Percentiles rank a stretch among this genome's conserved stretches.
phyloP scores from a whole-genome alignment of 2,888 invertebrate species.

The Drosophila gaucha region DNA sequence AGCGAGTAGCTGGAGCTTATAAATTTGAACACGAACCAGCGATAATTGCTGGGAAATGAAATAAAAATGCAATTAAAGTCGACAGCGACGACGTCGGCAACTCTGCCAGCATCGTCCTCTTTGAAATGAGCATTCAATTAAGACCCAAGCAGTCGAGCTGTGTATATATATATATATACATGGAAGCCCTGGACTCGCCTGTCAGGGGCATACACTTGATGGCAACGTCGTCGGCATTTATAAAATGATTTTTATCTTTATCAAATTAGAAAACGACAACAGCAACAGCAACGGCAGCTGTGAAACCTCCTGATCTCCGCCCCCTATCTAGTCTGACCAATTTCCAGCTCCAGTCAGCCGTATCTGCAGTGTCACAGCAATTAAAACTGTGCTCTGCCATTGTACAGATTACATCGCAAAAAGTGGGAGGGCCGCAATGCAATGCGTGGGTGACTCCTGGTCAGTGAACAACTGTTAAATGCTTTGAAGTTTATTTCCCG shows the following conservation, averaged over 20 bases:
- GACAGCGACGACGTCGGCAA: conserved; percentile 45
- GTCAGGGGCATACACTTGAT: conserved; percentile 57
- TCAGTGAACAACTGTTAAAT: conserved; percentile 66
- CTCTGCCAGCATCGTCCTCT: conserved; percentile 24
- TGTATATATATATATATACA: not conserved
- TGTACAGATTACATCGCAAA: conserved; percentile 68
- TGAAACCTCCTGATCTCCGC: not conserved
- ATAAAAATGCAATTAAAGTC: conserved; percentile 82
- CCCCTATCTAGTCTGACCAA: conserved; percentile 30
- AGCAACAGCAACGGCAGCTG: conserved; percentile 25
- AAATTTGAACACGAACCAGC: conserved; percentile 72
- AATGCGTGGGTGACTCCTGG: conserved; percentile 43
- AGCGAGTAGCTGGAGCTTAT: conserved; percentile 51
- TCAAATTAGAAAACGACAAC: conserved; percentile 77
- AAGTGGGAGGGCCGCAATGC: not conserved
- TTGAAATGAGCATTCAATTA: conserved; percentile 75
- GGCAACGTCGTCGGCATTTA: conserved; percentile 64
- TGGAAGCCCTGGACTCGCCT: conserved; percentile 33
- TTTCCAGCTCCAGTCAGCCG: conserved; percentile 63
- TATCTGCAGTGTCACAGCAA: conserved; percentile 75
- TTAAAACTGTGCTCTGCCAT: conserved; percentile 72
- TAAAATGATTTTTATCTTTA: conserved; percentile 78
- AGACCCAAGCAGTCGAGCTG: conserved; percentile 27
- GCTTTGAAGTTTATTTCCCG: conserved; percentile 73
- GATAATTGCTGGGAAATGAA: conserved; percentile 82